A percentile compares a stretch with the other conserved stretches of the same genome.
Conservation (phyloP, 2,797 vertebrate genomes). For the Siniperca obscura region DNA sequence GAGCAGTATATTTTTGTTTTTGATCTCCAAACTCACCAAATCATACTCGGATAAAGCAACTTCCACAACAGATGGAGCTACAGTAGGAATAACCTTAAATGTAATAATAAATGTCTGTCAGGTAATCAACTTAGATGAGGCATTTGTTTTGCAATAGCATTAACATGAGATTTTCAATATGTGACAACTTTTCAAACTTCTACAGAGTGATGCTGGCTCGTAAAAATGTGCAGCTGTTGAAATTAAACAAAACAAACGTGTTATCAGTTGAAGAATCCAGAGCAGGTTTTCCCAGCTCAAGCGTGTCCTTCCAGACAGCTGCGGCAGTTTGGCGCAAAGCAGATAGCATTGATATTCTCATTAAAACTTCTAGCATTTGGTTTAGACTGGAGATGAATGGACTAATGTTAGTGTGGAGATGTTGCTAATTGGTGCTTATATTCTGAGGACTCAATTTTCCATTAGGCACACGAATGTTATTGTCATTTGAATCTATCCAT, state of each 20-base stretch:
- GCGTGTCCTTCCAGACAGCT: conserved; percentile 48
- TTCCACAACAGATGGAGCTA: conserved; percentile 32
- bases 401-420: conserved; percentile 57
- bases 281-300: background rate
- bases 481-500: conserved; percentile 70
- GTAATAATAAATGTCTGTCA: conserved; percentile 24
- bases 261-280: conserved; percentile 27
- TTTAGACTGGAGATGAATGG: conserved; percentile 58
- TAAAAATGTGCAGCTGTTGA: conserved; percentile 39
- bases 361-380: conserved; percentile 58
- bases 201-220: background rate
- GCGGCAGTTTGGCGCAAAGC: conserved; percentile 51
- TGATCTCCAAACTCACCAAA: conserved; percentile 54
- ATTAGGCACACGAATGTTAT: conserved; percentile 53
- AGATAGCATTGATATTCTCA: conserved; percentile 66
- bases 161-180: conserved; percentile 24
- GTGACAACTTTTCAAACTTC: conserved; percentile 56
- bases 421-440: conserved; percentile 73
- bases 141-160: conserved; percentile 24
- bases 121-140: conserved; percentile 30
- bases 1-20: conserved; percentile 50
- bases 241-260: conserved; percentile 33
- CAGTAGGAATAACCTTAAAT: conserved; percentile 13
- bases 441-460: conserved; percentile 70
- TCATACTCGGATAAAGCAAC: conserved; percentile 30